Evolutionary conservation across 1,140 invertebrate genomes (phyloP).

Genomic region (Ganaspis sp.): DNA sequence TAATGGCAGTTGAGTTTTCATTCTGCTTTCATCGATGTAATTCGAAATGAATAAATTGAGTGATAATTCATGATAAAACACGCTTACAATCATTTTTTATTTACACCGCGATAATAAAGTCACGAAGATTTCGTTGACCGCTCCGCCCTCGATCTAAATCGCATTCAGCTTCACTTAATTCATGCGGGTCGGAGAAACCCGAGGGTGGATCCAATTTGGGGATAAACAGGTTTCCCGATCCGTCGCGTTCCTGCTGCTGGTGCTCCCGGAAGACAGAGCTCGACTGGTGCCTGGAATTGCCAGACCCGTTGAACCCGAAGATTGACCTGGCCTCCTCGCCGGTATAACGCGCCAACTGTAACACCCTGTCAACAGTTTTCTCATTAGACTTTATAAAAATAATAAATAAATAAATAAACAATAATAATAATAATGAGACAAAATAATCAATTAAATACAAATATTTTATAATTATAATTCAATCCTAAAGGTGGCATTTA

Average conservation of each 20-base stretch:
- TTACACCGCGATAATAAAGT: constrained; percentile 77
- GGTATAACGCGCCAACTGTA: constrained; percentile 76
- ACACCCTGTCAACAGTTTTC: constrained; percentile 62
- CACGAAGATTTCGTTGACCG: constrained; percentile 71
- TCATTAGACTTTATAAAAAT: too few relatives aligned
- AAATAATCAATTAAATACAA: too few relatives aligned
- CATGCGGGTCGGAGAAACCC: constrained; percentile 78
- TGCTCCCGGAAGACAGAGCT: constrained; percentile 71
- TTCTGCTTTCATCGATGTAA: constrained; percentile 15
- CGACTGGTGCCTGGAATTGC: constrained; percentile 76
- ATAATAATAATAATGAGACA: too few relatives aligned
- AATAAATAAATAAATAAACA: too few relatives aligned
- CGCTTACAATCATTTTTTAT: constrained; percentile 64
- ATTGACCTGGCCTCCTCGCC: constrained; percentile 75
- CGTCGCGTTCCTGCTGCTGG: constrained; percentile 73
- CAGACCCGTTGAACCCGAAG: constrained; percentile 71
- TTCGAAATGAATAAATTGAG: constrained; percentile 21
- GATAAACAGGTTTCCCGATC: constrained; percentile 77
- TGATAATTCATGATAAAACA: constrained; percentile 42
- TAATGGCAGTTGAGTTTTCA: background rate
- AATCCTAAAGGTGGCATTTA: too few relatives aligned
- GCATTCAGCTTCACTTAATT: constrained; percentile 77
- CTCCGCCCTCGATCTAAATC: constrained; percentile 72
- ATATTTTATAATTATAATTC: too few relatives aligned
- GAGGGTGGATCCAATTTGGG: constrained; percentile 79